Evolutionary conservation across 2,797 vertebrate genomes (phyloP), one percentile per base, ranked within the genome.

Genomic region (Sebastes reedi): DNA sequence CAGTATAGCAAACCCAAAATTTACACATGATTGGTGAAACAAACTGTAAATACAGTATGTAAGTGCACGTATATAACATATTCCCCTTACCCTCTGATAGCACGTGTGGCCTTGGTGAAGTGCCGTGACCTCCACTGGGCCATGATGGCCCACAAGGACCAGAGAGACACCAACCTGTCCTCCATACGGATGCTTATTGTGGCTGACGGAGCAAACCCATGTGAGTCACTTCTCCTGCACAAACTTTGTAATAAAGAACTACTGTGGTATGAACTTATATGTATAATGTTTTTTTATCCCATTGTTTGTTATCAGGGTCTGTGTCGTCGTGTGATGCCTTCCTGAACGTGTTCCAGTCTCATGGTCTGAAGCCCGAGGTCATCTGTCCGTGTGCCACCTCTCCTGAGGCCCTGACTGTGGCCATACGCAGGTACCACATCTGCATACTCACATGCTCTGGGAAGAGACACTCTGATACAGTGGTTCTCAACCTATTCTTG

Each of bases 41-140:
- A 34, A 66, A 18, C 14, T 22, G 8, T 75, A 22, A 66, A n/a
- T 66, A 54, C 50, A 52, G 1, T 18, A 6, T 77, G 1, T 42
- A 36, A 64, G 13, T 32, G 32, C 52, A n/a, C 6, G 20, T 12
- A n/a, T 54, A 55, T 59, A 95, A 66, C 52, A 9, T 56, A 20
- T 75, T 29, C 5, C 24, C 20, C 12, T 25, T 56, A 18, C 29
- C 12, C 10, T 54, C 67, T 75, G 13, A 32, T 64, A 99, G 98
- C 97, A 18, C 97, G 96, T 42, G 97, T 99, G 72, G 98, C 98
- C 74, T 95, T 99, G 89, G 98, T 99, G 80, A 99, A 99, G 91
- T 99, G 98, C 85, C 97, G 98, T 77, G 98, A 99, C 94, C 94
- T 99, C 89, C 98, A 99, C 93, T 99, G 98, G 98, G 98, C 98